Evolutionary conservation across 2,113 vertebrate species (phyloP).

Genomic region (Hyla sarda): DNA sequence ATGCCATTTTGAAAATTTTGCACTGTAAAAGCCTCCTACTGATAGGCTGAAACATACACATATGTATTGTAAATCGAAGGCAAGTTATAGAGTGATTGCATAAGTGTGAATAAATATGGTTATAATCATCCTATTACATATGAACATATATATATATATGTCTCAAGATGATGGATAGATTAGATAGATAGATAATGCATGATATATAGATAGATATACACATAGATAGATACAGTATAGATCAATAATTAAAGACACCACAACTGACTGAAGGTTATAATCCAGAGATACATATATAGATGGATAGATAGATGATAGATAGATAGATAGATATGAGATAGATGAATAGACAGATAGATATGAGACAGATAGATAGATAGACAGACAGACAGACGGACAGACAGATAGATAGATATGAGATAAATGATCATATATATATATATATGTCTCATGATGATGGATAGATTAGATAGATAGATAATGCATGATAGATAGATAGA

Average conservation of each 20-base stretch:
- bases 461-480: not conserved
- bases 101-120: not conserved
- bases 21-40: not conserved
- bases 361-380: not conserved
- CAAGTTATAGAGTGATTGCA: not conserved
- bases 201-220: not conserved
- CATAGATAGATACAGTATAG: not conserved
- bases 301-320: not conserved
- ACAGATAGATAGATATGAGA: not conserved
- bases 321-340: no score
- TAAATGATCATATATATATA: not conserved
- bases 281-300: not conserved
- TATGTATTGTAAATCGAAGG: not conserved
- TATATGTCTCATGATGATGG: not conserved
- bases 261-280: no score
- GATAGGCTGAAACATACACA: not conserved
- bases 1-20: not conserved
- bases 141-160: not conserved
- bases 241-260: no score
- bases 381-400: not conserved
- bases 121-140: not conserved
- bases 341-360: not conserved
- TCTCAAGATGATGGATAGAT: not conserved
- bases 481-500: not conserved
- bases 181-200: not conserved